Evolutionary conservation across 2,888 invertebrate species (phyloP).

Genomic region (Plebejus argus): DNA sequence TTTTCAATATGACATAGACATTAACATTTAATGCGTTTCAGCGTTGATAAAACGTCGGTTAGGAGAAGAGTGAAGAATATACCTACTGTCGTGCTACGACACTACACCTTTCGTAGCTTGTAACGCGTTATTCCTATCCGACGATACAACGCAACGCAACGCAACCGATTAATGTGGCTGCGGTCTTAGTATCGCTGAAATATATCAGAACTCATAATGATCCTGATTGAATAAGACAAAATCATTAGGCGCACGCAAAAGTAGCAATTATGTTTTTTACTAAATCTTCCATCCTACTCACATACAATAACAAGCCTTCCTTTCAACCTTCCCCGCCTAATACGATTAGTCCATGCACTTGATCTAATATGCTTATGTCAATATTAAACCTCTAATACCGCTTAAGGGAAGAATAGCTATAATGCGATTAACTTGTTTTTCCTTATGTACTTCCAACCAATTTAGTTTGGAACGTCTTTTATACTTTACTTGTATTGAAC

Average conservation of each 20-base stretch:
- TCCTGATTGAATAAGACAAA: neutral
- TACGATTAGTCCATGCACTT: constrained; percentile 22
- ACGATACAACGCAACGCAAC: too few species aligned
- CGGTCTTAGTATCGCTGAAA: too few species aligned
- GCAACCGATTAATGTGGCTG: too few species aligned
- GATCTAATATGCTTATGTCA: constrained; percentile 23
- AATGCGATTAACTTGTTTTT: constrained; percentile 3
- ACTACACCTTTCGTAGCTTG: too few species aligned
- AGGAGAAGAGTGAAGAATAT: too few species aligned
- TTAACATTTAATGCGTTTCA: too few species aligned
- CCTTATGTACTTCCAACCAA: neutral
- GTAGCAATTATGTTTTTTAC: neutral
- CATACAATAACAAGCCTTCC: neutral
- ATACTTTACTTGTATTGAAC: neutral
- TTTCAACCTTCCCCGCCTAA: neutral
- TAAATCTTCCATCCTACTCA: neutral
- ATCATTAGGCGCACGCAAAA: too few species aligned
- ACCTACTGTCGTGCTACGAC: too few species aligned
- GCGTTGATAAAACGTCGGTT: too few species aligned
- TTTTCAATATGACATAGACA: neutral
- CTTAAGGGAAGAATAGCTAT: neutral
- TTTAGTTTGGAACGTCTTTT: neutral
- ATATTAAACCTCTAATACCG: constrained; percentile 9
- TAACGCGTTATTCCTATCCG: too few species aligned
- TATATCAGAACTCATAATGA: too few species aligned